A percentile compares a stretch with the other conserved stretches of the same genome.
phyloP scores from a whole-genome alignment of 2,888 invertebrate species.

The Seira ritae region DNA sequence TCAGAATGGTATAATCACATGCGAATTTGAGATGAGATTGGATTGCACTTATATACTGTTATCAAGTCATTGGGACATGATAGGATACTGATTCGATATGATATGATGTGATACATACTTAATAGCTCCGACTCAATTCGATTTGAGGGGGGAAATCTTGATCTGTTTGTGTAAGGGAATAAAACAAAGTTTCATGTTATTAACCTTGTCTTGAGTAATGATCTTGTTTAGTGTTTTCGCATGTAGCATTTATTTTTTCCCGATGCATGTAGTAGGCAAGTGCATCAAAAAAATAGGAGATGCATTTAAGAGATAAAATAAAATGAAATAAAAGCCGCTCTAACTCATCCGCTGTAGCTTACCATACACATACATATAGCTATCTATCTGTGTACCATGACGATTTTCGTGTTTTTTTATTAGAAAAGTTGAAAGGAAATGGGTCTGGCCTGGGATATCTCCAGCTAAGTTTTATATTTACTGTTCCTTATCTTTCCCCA shows the following conservation, averaged over 20 bases:
- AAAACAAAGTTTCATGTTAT: not conserved
- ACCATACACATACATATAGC: too few relatives aligned
- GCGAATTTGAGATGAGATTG: not conserved
- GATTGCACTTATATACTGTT: conserved; percentile 22
- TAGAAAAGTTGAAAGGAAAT: conserved; percentile 63
- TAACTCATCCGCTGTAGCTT: too few relatives aligned
- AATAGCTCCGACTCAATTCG: too few relatives aligned
- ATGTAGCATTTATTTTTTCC: not conserved
- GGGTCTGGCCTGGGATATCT: conserved; percentile 56
- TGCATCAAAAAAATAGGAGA: not conserved
- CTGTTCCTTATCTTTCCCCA: not conserved
- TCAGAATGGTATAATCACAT: conserved; percentile 35
- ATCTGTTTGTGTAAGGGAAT: not conserved
- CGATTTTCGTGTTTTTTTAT: conserved; percentile 38
- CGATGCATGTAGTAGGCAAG: not conserved
- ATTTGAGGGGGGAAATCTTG: too few relatives aligned
- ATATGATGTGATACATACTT: too few relatives aligned
- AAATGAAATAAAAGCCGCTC: not conserved
- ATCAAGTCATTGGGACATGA: conserved; percentile 40
- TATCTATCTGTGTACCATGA: too few relatives aligned
- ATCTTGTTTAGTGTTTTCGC: not conserved
- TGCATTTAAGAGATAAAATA: not conserved
- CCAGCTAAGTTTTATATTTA: conserved; percentile 11
- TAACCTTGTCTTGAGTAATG: not conserved
- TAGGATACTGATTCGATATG: too few relatives aligned